Base-by-base conservation (phyloP, 2,888 invertebrate species). In the Drosophila subsilvestris region DNA sequence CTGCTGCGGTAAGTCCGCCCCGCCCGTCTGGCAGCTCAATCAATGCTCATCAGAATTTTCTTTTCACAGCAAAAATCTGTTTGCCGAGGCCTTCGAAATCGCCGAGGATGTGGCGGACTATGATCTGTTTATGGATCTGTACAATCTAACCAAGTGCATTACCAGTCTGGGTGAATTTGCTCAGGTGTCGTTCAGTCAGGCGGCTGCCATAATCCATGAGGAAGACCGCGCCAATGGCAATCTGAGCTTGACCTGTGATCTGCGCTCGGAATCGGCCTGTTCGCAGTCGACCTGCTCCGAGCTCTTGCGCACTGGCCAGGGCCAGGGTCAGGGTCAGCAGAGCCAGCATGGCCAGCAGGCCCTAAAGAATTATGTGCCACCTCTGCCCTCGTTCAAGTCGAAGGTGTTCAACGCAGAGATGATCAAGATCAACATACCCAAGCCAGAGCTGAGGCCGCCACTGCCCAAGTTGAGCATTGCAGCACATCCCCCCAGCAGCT, bases 41-140 rank as follows among this genome's bases (percentile, higher is more conserved):
- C 32, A 12, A 0, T 10, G 8, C n/a, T 22, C 2, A 18, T 6
- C 17, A 6, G 7, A 6, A 7, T 1, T n/a, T 7, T 18, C 6
- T 53, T 57, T 68, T 53, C 66, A 1, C 79, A 95, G 96, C 72
- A 94, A 95, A 77, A 94, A 95, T 58, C 93, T 95, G 82, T 94
- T 95, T 89, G 96, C 96, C 90, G 97, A 97, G 89, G 97, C 98
- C 2, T 95, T 97, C 86, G 94, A 97, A 63, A 93, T 97, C 67
- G 98, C 96, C 0, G 96, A 97, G 77, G 97, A 98, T 91, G 94
- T 98, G 75, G 95, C 95, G 57, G 97, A 97, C 88, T 96, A 96
- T 91, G 98, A 98, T 92, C 93, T 98, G 68, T 98, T 97, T 90
- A 95, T 95, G 94, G 97, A 97, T 92, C 93, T 96, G 61, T 95